Percentiles rank a stretch among this genome's conserved stretches.
These are phyloP conservation scores for Turritopsis dohrnii DNA, from an alignment of 30 jellyfish, hydroid and myxozoan genomes.

Conservation along the genomic window DNA sequence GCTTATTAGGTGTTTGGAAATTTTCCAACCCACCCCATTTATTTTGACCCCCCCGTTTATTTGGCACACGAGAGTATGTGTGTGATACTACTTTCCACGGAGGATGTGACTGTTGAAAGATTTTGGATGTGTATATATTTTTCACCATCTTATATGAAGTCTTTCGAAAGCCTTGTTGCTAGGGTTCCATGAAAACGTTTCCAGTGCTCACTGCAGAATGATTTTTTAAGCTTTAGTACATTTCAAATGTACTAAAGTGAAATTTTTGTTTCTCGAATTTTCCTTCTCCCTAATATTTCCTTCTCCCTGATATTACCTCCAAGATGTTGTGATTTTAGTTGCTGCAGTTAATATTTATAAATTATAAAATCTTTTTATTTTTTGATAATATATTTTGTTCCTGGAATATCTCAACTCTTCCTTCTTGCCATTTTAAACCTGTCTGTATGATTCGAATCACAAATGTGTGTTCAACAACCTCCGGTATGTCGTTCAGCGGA, in stretches of 20 bases:
- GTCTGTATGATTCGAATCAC: background rate
- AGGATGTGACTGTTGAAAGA: background rate
- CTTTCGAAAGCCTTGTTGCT: background rate
- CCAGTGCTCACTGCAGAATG: no score
- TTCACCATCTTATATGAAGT: background rate
- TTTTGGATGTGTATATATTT: background rate
- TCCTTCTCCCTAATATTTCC: background rate
- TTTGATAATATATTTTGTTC: background rate
- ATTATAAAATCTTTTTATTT: no score
- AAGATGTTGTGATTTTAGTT: background rate
- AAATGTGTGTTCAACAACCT: background rate
- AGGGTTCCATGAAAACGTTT: no score
- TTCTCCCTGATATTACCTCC: background rate
- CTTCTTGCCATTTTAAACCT: background rate
- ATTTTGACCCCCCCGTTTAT: no score
- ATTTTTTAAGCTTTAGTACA: no score
- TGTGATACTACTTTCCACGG: no score
- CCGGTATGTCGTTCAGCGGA: background rate
- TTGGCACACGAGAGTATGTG: no score
- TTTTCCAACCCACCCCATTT: no score
- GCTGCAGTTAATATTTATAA: background rate
- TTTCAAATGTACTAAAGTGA: no score
- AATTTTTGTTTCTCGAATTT: no score
- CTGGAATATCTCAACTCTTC: background rate
- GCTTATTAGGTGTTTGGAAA: no score